Evolutionary conservation across 2,797 vertebrate species (phyloP), one percentile per base, ranked within the genome.

Genomic region (Macrochelys suwanniensis): DNA sequence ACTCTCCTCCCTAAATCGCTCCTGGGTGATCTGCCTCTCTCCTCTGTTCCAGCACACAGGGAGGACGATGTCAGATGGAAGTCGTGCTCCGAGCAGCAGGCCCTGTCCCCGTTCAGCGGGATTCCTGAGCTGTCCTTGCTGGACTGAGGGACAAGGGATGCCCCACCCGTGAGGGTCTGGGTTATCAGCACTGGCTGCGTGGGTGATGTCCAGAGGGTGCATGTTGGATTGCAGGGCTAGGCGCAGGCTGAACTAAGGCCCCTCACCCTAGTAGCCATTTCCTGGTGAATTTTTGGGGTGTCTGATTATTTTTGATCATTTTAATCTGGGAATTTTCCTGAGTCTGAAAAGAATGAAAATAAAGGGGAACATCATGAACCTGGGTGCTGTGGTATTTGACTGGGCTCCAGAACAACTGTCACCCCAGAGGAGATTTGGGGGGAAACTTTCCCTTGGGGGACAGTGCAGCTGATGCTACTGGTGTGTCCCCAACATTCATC

Each of bases 291-390:
- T 77, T 94, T 91, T 78, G 8, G 33, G 16, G 23, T 84, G 21
- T 85, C 19, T 96, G 78, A 96, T 97, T 95, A 84, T 92, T 57
- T 93, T 54, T 97, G 77, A 82, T 76, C 84, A 33, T 50, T 88
- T 84, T 92, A 94, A 93, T 91, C n/a, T 11, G 53, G 47, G 12
- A 9, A 47, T 93, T 89, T 93, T 87, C 84, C 94, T 94, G 74
- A 54, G 90, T 85, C 50, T 91, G 78, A 94, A 87, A 93, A 82
- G 6, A 96, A 92, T 77, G 7, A 81, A 89, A 97, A 95, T 91
- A 97, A 96, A 97, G 80, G 51, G 59, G 7, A 61, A 83, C 82
- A 53, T 6, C 89, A 59, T 31, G 28, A 51, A 74, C n/a, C 3
- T 80, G 47, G 11, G 31, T 77, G 7, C 53, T 85, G 65, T 76